Evolutionary conservation across 2,113 vertebrate species (phyloP), one percentile per base, ranked within the genome.

Genomic region (Microtus pennsylvanicus): DNA sequence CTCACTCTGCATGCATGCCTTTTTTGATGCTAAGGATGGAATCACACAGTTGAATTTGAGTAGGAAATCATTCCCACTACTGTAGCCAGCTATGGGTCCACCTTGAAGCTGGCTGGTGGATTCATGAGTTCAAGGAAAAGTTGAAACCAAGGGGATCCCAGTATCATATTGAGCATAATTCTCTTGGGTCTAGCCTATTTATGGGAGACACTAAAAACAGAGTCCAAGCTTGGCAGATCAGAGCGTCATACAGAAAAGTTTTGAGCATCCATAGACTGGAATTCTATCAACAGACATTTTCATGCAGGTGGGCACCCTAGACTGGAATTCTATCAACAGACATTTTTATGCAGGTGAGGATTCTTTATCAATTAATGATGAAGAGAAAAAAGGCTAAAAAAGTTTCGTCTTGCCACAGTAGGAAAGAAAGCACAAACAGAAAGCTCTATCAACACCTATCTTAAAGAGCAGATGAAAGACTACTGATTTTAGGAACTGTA

Each of bases 401-500:
- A 83, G 22, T 12, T 22, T 21, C 5, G 58, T 81, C 24, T 65
- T 65, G 35, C 30, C n/a, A 50, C 94, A 88, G 72, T 22, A 89
- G 38, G 58, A 50, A 87, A 88, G 78, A 21, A 87, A 76, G 58
- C 35, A 58, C 55, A 78, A 75, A 76, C 12, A 78, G 83, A 42
- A 91, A 50, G 12, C 12, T 45, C 67, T 0, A 26, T 10, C 1
- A 82, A 38, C 5, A 50, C 38, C 9, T 87, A 63, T 14, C 11
- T 2, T 21, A 76, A 69, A 76, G 85, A 42, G 7, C 58, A 85
- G 33, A 45, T 16, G 7, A 65, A 78, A 90, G 3, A 74, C 14
- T 81, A 42, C 61, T 86, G 67, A 52, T 61, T 92, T 88, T 91
- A 76, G 77, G 92, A 91, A 87, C 30, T 74, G 7, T 63, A 14